A percentile compares a stretch with the other conserved stretches of the same genome.
Evolutionary conservation across 2,797 vertebrate genomes (phyloP).

Genomic region (Tolypeutes matacus): DNA sequence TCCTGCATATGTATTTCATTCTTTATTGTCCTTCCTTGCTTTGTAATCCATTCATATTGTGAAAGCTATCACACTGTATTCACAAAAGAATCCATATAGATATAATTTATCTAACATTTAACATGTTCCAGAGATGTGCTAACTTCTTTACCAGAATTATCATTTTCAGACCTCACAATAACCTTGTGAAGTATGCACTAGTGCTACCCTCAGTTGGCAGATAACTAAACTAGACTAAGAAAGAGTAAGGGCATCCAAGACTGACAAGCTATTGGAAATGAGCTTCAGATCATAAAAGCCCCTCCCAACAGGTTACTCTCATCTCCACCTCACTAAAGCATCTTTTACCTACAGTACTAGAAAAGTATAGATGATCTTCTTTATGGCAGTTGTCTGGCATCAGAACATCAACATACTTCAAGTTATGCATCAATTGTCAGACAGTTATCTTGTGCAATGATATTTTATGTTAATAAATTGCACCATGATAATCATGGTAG

Average conservation of each 20-base stretch:
- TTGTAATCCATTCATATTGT: neutral
- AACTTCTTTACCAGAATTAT: neutral
- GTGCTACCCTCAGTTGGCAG: neutral
- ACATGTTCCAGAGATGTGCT: neutral
- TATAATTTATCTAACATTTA: constrained; percentile 11
- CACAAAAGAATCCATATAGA: neutral
- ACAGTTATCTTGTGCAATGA: neutral
- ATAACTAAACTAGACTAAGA: neutral
- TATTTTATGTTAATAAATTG: neutral
- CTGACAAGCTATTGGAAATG: neutral
- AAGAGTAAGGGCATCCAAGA: neutral
- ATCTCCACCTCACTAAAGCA: neutral
- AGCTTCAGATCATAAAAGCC: neutral
- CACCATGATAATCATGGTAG: neutral
- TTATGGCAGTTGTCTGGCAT: neutral
- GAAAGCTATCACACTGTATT: neutral
- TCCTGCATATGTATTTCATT: neutral
- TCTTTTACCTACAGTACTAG: neutral
- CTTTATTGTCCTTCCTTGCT: neutral
- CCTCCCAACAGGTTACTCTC: neutral
- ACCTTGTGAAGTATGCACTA: neutral
- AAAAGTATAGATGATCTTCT: neutral
- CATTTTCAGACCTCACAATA: neutral
- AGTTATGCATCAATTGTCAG: neutral
- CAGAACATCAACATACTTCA: neutral